Conservation (phyloP, 2,113 vertebrate genomes). For the Aspidoscelis tigris region DNA sequence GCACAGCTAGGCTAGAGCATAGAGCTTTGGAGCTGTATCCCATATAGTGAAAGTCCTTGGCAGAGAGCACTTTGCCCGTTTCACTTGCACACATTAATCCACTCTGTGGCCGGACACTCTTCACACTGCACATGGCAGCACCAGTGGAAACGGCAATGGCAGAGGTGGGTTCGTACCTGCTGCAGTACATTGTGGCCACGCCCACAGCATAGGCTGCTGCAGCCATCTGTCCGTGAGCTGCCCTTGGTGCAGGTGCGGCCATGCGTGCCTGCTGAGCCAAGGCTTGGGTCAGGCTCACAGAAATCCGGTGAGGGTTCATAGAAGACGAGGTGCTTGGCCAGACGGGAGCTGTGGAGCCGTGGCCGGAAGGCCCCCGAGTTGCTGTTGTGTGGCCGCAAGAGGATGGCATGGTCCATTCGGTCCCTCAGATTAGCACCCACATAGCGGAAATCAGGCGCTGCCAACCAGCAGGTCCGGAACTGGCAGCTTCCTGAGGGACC, state of each 20-base stretch:
- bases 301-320: slow-evolving; percentile 29
- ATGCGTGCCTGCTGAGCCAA: slow-evolving; percentile 27
- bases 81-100: slow-evolving; percentile 35
- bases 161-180: slow-evolving; percentile 8
- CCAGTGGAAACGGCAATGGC: slow-evolving; percentile 38
- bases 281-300: slow-evolving; percentile 26
- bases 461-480: slow-evolving; percentile 93
- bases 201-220: slow-evolving; percentile 38
- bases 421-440: slow-evolving; percentile 85
- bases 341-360: slow-evolving; percentile 1
- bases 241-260: slow-evolving; percentile 15
- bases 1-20: too few relatives aligned
- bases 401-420: slow-evolving; percentile 74
- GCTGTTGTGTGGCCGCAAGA: slow-evolving; percentile 31
- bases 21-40: neutral
- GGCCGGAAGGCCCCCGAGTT: slow-evolving; percentile 33
- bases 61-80: neutral
- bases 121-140: slow-evolving; percentile 36
- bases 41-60: too few relatives aligned
- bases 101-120: slow-evolving; percentile 28
- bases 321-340: slow-evolving; percentile 16
- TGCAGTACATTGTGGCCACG: slow-evolving; percentile 34
- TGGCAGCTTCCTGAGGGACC: slow-evolving; percentile 94
- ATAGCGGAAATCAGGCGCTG: slow-evolving; percentile 87
- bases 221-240: slow-evolving; percentile 3